Evolutionary conservation across 2,888 invertebrate species (phyloP).

Genomic region (Xestia rhomboidea): DNA sequence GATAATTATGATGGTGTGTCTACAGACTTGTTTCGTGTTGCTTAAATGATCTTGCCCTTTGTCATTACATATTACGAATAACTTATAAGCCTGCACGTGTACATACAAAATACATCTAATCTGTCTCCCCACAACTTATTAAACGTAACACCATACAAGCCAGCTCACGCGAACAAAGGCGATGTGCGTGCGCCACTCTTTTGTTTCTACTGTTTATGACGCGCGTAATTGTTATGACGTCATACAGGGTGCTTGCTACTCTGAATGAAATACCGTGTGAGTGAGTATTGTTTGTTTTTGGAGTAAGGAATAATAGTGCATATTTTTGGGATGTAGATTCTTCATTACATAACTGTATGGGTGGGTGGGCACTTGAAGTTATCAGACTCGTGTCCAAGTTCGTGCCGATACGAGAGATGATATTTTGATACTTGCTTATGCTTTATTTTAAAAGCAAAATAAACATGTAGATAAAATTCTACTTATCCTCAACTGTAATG

Average conservation of each 20-base stretch:
- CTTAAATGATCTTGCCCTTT: not conserved
- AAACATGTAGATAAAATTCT: not conserved
- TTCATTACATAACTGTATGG: not conserved
- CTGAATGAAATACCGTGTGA: constrained; percentile 16
- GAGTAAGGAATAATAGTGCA: not conserved
- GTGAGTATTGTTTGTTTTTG: constrained; percentile 27
- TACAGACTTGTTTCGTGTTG: no score
- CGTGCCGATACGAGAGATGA: not conserved
- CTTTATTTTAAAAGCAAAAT: not conserved
- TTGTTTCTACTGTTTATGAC: constrained; percentile 48
- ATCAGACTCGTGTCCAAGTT: no score
- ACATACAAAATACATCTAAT: constrained; percentile 16
- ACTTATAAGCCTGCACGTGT: not conserved
- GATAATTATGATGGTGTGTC: not conserved
- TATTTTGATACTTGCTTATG: not conserved
- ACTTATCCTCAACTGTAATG: not conserved
- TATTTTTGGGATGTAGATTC: not conserved
- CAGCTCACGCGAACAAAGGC: constrained; percentile 34
- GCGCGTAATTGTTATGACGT: constrained; percentile 45
- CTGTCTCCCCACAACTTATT: constrained; percentile 19
- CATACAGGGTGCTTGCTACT: constrained; percentile 44
- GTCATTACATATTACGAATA: not conserved
- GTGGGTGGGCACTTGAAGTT: not conserved
- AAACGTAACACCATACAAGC: constrained; percentile 10
- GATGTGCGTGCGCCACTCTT: constrained; percentile 31